These are phyloP conservation scores for Catharus fuscescens DNA, from an alignment of 2,113 vertebrate species.

Conservation along the genomic window DNA sequence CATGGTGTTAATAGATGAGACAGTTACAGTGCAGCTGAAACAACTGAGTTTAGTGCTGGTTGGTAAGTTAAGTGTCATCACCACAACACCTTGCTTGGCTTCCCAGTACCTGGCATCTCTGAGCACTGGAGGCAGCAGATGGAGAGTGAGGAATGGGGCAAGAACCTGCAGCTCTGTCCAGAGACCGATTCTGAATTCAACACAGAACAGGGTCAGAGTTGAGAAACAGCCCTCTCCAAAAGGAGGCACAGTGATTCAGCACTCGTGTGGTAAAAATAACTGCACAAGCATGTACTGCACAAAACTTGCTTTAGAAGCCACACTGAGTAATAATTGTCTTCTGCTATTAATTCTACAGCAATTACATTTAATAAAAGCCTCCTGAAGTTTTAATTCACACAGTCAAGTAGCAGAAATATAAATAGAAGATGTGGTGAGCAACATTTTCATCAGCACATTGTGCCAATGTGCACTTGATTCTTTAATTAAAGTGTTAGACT, in stretches of 20 bases:
- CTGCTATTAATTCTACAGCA: background rate
- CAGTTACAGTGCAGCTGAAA: background rate
- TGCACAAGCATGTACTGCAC: background rate
- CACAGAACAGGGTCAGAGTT: constrained; percentile 18
- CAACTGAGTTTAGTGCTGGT: background rate
- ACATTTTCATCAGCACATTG: background rate
- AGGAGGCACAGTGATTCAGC: background rate
- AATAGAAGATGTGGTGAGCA: background rate
- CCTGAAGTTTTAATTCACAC: background rate
- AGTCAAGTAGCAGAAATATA: constrained; percentile 19
- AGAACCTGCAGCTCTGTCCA: constrained; percentile 37
- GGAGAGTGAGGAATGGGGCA: background rate
- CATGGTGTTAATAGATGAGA: background rate
- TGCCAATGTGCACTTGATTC: background rate
- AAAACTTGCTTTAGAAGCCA: constrained; percentile 11
- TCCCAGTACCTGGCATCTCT: constrained; percentile 49
- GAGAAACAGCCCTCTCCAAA: constrained; percentile 17
- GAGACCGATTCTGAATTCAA: constrained; percentile 58
- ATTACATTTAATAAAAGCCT: constrained; percentile 39
- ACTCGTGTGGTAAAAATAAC: constrained; percentile 4
- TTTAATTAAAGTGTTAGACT: background rate
- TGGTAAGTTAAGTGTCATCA: background rate
- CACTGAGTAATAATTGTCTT: background rate
- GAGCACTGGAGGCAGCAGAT: constrained; percentile 23
- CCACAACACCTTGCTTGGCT: background rate